Evolutionary conservation across 2,797 vertebrate genomes (phyloP), one percentile per base, ranked within the genome.

Genomic region (Amphiprion clarkii): DNA sequence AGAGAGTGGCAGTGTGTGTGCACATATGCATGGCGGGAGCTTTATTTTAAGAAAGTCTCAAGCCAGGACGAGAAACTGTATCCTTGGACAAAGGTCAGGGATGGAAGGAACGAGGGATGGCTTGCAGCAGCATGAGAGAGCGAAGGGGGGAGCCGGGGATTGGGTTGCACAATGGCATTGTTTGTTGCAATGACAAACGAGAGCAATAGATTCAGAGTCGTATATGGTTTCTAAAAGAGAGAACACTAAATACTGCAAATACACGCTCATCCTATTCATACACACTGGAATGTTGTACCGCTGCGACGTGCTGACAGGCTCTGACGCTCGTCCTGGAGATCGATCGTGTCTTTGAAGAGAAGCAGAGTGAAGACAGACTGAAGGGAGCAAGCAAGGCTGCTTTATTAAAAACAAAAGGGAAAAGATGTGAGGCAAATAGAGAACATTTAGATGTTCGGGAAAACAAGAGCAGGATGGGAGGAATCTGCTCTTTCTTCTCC

Each of bases 91-190:
- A 92, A 94, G 92, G 92, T 92, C 91, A 92, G 81, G 72, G 86
- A 93, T 89, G 87, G 85, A 87, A 81, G 80, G 89, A 92, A 88
- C 88, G 91, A 88, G 84, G 80, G 85, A 79, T 81, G 78, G 91
- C 82, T 78, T 78, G 87, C 74, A 66, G 84, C 73, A 84, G 79
- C 74, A 71, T 77, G 51, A 74, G 82, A 82, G 84, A 82, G 71
- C 55, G 36, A 27, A 49, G 55, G 71, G 52, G 68, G 57, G 67
- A 23, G 49, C 29, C 2, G 14, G 49, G 85, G 91, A 86, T 93
- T 89, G 85, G 79, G 85, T 93, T 94, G 90, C 93, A 93, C 92
- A 93, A 92, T 88, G 87, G 81, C 85, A 91, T 92, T 92, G 93
- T 91, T 88, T 83, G 84, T 79, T 87, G 66, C 78, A 57, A 85